Base-by-base conservation (phyloP, 2,888 invertebrate species). In the Pyrgus malvae region DNA sequence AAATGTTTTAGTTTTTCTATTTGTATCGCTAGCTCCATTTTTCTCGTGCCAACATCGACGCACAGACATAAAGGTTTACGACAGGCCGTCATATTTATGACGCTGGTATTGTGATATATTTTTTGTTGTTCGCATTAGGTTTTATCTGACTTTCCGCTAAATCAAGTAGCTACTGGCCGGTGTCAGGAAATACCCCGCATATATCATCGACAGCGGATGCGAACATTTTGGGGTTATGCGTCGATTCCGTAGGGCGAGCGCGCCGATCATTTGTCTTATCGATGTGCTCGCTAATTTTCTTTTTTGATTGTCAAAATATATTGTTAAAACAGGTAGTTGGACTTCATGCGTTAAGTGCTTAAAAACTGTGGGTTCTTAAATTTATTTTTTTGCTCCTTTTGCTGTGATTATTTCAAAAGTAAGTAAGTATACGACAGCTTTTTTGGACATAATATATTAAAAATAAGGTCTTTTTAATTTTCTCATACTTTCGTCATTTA, bases 81-180 rank as follows among this genome's bases (percentile, higher is more conserved):
- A 88, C 88, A 81, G 82, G 76, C 78, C 87, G 86, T 88, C 88
- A 89, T 90, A 88, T 90, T 90, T 90, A 90, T 89, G 88, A 83
- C 80, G 69, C 65, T 70, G 80, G 83, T 87, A 88, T 89, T 90
- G 88, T 89, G 85, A 87, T 87, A 85, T 87, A 85, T 89, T 90
- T 89, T 90, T 90, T 89, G 88, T 89, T 88, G 87, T 88, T 86
- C 86, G 82, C 88, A 88, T 90, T 89, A 89, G 86, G 87, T 89
- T 90, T 90, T 90, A 90, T 90, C 90, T 90, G 80, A 80, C 82
- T 90, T 90, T 90, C 90, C 90, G 90, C 88, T 90, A 90, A 89
- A 90, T 90, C 89, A 90, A 90, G 90, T 90, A 89, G 83, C 88
- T 83, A 89, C 89, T 89, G 90, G 89, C 89, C 89, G 88, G 80